Percentiles rank a stretch among this genome's conserved stretches.
Evolutionary conservation across 2,888 invertebrate species (phyloP).

Genomic region (Apamea epomidion): DNA sequence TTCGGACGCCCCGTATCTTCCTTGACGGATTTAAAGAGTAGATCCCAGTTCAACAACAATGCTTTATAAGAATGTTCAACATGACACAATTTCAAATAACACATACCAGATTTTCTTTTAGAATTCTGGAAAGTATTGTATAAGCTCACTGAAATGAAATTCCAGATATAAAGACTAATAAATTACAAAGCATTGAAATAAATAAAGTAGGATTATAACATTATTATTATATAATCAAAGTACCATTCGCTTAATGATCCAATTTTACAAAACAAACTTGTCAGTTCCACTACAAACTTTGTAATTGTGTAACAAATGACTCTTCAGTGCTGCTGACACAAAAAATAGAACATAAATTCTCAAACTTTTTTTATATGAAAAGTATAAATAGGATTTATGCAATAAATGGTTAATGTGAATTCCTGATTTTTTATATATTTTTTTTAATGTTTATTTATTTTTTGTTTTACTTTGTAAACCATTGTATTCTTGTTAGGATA

Average conservation of each 20-base stretch:
- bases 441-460: not conserved
- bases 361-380: slow-evolving; percentile 56
- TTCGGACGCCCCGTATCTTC: not conserved
- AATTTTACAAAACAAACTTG: too few species aligned
- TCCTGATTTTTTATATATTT: slow-evolving; percentile 13
- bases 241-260: slow-evolving; percentile 1
- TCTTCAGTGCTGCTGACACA: slow-evolving; percentile 43
- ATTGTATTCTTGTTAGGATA: not conserved
- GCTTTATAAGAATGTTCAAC: not conserved
- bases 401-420: slow-evolving; percentile 29
- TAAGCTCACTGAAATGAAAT: not conserved
- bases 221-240: too few species aligned
- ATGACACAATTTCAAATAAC: not conserved
- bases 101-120: too few species aligned
- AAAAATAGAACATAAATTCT: slow-evolving; percentile 54
- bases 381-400: slow-evolving; percentile 54
- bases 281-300: slow-evolving; percentile 54
- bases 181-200: too few species aligned
- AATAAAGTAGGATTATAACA: too few species aligned
- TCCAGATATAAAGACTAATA: not conserved
- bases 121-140: too few species aligned
- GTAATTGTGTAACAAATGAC: slow-evolving; percentile 55
- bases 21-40: not conserved
- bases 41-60: not conserved
- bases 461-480: too few species aligned